Evolutionary conservation across 2,113 vertebrate genomes (phyloP), one percentile per base, ranked within the genome.

Genomic region (Lanius collurio): DNA sequence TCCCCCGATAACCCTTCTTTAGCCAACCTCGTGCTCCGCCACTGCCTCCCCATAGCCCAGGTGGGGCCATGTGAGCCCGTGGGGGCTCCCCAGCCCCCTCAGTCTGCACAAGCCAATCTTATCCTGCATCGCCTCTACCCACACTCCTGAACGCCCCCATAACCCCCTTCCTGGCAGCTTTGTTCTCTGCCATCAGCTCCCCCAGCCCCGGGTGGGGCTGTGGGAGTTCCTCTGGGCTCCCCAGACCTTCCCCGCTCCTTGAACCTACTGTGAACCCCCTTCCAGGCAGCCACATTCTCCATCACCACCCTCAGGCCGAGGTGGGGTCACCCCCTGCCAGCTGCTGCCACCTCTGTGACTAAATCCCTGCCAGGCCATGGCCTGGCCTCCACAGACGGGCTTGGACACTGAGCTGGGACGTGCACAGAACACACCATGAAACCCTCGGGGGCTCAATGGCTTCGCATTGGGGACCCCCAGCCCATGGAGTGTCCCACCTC

Each of bases 321-420:
- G 5, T 4, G 55, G 41, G 13, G 31, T 53, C 28, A 53, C 1
- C 47, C 41, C 20, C 33, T n/a, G 15, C 15, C 37, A 0, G 0
- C 24, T 46, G n/a, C 15, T 31, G 53, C 35, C 35, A 13, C n/a
- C 24, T 24, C 9, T 42, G 9, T 24, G 62, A 50, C 31, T 37
- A 31, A 9, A 68, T 7, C 14, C 11, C 12, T 9, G 17, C 44
- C 31, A 12, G 33, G 31, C 35, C 44, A 24, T 1, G 1, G 41
- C 35, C 19, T 41, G 50, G 13, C 11, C 15, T 26, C 52, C 19
- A 1, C 44, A 15, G 20, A n/a, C 46, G 4, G 0, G 1, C 26
- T n/a, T 5, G 1, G 12, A 8, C 5, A 2, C 1, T 0, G 18
- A 77, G 50, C 9, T 31, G 5, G 31, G 62, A 16, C 35, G 2